Evolutionary conservation across 2,113 vertebrate species (phyloP).

Genomic region (Melanostigma gelatinosum): DNA sequence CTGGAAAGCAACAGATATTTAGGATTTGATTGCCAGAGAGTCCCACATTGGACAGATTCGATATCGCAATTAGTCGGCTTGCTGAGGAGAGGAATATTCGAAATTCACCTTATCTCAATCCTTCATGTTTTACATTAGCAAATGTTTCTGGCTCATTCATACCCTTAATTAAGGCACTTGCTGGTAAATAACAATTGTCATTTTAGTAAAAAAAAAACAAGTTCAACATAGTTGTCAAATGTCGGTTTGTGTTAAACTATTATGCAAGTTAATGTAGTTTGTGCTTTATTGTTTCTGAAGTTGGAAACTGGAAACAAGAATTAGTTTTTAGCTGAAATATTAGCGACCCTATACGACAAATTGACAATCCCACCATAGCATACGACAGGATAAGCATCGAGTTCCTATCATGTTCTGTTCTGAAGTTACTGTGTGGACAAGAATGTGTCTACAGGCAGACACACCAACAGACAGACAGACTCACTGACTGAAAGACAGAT

Average conservation of each 20-base stretch:
- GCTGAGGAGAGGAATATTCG: slow-evolving; percentile 8
- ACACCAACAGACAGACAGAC: not conserved
- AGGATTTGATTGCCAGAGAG: slow-evolving; percentile 41
- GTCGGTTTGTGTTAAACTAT: not conserved
- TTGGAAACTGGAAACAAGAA: not conserved
- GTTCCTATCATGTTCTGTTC: slow-evolving; percentile 10
- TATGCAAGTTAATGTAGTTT: not conserved
- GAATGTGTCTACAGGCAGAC: slow-evolving; percentile 14
- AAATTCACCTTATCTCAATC: not conserved
- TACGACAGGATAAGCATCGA: not conserved
- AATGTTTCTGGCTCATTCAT: not conserved
- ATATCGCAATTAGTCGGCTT: slow-evolving; percentile 33
- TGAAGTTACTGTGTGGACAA: slow-evolving; percentile 8
- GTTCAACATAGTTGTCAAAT: not conserved
- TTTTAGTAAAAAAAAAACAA: not conserved
- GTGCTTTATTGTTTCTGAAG: not conserved
- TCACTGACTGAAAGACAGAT: slow-evolving; percentile 22
- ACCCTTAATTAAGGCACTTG: not conserved
- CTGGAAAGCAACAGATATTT: slow-evolving; percentile 66
- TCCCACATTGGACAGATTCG: slow-evolving; percentile 5
- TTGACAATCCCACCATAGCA: not conserved
- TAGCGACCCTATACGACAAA: not conserved
- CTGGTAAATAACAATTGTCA: not conserved
- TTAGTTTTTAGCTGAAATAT: not conserved
- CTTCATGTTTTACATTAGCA: slow-evolving; percentile 2